phyloP scores from a whole-genome alignment of 2,797 vertebrate species.

The Gambelia wislizenii region DNA sequence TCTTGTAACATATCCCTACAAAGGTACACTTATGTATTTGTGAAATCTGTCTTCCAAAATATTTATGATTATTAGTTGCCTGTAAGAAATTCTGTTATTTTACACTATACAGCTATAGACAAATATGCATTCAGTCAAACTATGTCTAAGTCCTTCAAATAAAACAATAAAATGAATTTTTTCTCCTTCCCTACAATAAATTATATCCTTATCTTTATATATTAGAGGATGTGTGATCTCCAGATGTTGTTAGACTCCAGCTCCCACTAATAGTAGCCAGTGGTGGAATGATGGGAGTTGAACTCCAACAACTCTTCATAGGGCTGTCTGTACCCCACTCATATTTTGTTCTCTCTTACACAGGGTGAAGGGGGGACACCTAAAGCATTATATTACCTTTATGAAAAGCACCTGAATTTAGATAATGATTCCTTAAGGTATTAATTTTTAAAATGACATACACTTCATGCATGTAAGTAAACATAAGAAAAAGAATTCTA shows the following conservation, averaged over 20 bases:
- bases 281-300: too few species aligned
- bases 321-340: too few species aligned
- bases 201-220: constrained; percentile 23
- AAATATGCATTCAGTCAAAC: constrained; percentile 50
- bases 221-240: too few species aligned
- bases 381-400: neutral
- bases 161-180: constrained; percentile 19
- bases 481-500: constrained; percentile 7
- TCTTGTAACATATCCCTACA: neutral
- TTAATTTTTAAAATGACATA: constrained; percentile 7
- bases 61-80: constrained; percentile 41
- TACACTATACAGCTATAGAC: constrained; percentile 41
- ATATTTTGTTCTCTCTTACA: constrained; percentile 47
- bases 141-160: constrained; percentile 26
- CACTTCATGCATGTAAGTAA: neutral
- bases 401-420: constrained; percentile 32
- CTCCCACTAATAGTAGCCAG: too few species aligned
- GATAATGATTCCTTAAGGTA: neutral
- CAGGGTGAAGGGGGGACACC: neutral
- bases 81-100: constrained; percentile 31
- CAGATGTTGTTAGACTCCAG: too few species aligned
- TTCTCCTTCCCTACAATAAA: neutral
- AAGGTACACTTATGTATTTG: neutral
- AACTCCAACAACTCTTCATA: too few species aligned
- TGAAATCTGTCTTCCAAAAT: constrained; percentile 13